Evolutionary conservation across 1,140 invertebrate species (phyloP).

Genomic region (Cryptotermes secundus): DNA sequence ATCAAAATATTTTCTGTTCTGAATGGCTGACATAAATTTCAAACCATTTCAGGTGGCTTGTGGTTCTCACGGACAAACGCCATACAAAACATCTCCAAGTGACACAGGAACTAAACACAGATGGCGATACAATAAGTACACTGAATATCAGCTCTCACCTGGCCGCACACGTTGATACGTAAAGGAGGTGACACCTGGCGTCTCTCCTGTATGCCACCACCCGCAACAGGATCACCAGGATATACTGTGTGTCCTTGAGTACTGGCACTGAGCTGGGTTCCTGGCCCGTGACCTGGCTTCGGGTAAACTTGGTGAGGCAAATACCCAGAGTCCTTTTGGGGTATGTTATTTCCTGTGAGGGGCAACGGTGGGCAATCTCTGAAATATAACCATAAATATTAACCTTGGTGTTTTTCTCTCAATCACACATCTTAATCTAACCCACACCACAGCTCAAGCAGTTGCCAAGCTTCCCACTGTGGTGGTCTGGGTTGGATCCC

Average conservation of each 20-base stretch:
- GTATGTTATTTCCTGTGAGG: constrained; percentile 27
- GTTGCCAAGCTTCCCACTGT: too few species aligned
- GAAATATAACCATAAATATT: neutral
- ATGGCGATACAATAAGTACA: neutral
- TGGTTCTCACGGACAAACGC: too few species aligned
- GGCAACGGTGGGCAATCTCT: constrained; percentile 31
- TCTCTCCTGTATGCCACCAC: constrained; percentile 22
- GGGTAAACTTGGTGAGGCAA: constrained; percentile 34
- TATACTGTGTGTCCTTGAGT: constrained; percentile 13
- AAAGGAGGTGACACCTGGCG: constrained; percentile 46
- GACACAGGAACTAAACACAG: too few species aligned
- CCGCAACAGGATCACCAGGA: constrained; percentile 12
- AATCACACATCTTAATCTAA: too few species aligned
- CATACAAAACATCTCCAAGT: too few species aligned
- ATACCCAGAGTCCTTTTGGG: constrained; percentile 33
- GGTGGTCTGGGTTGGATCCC: too few species aligned
- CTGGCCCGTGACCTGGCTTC: constrained; percentile 25
- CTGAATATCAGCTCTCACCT: constrained; percentile 43
- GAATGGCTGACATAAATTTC: too few species aligned
- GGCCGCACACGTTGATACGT: constrained; percentile 52
- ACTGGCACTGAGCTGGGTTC: neutral
- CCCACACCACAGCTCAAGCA: too few species aligned
- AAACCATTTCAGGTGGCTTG: too few species aligned
- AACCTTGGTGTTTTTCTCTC: too few species aligned
- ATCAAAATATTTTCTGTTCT: too few species aligned